Evolutionary conservation across 2,797 vertebrate species (phyloP), one percentile per base, ranked within the genome.

Genomic region (Enteromius argenteus): DNA sequence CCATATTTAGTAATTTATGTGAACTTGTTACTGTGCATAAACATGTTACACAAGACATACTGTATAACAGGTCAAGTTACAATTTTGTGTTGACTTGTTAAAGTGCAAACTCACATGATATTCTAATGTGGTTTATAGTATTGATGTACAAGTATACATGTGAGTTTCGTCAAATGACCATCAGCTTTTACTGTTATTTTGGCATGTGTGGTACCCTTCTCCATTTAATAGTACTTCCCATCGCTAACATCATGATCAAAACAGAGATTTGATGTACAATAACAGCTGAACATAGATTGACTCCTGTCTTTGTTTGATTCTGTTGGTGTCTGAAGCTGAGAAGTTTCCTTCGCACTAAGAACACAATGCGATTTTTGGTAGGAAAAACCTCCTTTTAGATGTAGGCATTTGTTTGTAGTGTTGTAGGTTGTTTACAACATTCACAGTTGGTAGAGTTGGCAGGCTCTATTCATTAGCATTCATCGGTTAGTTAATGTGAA

Each of bases 271-370:
- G 64, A 78, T 84, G 35, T 77, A 56, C 73, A 76, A 83, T 83
- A 58, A 69, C 64, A 84, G 74, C 74, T 78, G 71, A 84, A 60
- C 49, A 83, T 56, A 84, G 82, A 84, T 78, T 90, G 86, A 85
- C 64, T 86, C 84, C 87, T 90, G 83, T 86, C 78, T 90, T 89
- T 88, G 88, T 88, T 89, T 87, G 85, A 89, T 87, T 88, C 78
- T 85, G 81, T 87, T 73, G 72, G 90, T 85, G 79, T 84, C 49
- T 89, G 85, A 87, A 81, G 86, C 90, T 87, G 89, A 90, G 89
- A 86, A 89, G 76, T 84, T 85, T 89, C 89, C 85, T 88, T 82
- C 58, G 79, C 85, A 81, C 86, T 86, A 85, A 86, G 86, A 89
- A 87, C 83, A 89, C 89, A 85, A 85, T 88, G 86, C 84, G 84